Conservation (phyloP, 2,888 invertebrate genomes). For the Apamea crenata region DNA sequence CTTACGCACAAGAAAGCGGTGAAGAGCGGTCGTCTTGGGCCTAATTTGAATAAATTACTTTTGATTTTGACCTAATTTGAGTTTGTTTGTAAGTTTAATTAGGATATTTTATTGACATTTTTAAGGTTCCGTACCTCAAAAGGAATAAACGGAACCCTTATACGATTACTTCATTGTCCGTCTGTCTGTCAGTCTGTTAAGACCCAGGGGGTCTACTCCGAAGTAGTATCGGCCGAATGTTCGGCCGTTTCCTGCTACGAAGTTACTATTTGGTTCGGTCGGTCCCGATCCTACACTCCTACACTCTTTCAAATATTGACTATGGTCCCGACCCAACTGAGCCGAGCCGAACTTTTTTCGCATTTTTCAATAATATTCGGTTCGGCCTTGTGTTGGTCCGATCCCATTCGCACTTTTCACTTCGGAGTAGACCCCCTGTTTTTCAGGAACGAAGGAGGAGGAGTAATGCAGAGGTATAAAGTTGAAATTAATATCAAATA, state of each 20-base stretch:
- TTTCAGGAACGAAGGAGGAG: neutral
- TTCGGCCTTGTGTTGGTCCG: no score
- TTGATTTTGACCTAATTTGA: neutral
- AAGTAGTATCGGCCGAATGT: no score
- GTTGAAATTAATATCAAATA: neutral
- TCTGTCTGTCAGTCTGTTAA: neutral
- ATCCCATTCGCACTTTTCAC: no score
- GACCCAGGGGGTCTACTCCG: no score
- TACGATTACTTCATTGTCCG: neutral
- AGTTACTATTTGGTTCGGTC: no score
- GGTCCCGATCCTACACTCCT: no score
- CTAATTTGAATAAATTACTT: neutral
- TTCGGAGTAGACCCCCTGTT: no score
- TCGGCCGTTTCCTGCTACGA: no score
- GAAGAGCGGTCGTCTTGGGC: neutral
- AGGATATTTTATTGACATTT: neutral
- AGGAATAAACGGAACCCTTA: neutral
- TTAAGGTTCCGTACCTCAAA: neutral
- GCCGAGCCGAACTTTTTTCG: no score
- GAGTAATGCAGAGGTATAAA: neutral
- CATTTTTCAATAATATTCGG: no score
- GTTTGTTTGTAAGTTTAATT: neutral
- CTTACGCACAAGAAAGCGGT: neutral
- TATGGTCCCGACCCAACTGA: no score
- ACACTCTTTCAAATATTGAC: no score